Evolutionary conservation across 2,113 vertebrate genomes (phyloP).

Genomic region (Phocoena sinus): DNA sequence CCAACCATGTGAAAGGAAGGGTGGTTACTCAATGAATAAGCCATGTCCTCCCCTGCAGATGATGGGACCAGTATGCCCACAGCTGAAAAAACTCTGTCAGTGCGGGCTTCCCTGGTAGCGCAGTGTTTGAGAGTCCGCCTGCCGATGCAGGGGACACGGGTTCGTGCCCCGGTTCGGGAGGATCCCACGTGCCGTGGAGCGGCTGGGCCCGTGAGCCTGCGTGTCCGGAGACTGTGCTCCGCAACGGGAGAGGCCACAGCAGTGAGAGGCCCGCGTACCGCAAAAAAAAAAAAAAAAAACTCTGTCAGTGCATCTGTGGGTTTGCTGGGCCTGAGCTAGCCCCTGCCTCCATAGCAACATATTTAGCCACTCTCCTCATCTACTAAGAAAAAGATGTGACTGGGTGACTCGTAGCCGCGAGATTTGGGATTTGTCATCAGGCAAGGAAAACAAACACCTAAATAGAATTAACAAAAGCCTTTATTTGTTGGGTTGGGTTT

Average conservation of each 20-base stretch:
- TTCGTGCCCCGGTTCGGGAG: no score
- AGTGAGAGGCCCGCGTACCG: no score
- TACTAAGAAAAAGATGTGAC: not conserved
- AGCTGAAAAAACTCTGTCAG: not conserved
- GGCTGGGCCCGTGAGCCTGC: no score
- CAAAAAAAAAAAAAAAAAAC: no score
- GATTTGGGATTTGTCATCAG: not conserved
- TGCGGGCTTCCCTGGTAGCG: no score
- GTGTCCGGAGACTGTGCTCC: no score
- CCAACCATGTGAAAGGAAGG: not conserved
- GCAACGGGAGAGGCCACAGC: no score
- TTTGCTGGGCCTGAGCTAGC: not conserved
- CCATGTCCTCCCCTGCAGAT: not conserved
- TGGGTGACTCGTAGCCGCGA: accelerated
- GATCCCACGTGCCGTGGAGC: no score
- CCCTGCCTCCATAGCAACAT: not conserved
- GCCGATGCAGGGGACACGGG: no score
- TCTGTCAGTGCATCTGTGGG: not conserved
- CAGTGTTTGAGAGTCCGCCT: no score
- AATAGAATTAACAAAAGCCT: not conserved
- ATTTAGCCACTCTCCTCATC: not conserved
- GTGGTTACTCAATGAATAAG: not conserved
- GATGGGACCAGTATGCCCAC: not conserved
- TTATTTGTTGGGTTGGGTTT: not conserved
- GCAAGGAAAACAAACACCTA: not conserved